Percentiles rank a stretch among this genome's conserved stretches.
Conservation (phyloP, 2,113 vertebrate genomes). For the Labrus mixtus region DNA sequence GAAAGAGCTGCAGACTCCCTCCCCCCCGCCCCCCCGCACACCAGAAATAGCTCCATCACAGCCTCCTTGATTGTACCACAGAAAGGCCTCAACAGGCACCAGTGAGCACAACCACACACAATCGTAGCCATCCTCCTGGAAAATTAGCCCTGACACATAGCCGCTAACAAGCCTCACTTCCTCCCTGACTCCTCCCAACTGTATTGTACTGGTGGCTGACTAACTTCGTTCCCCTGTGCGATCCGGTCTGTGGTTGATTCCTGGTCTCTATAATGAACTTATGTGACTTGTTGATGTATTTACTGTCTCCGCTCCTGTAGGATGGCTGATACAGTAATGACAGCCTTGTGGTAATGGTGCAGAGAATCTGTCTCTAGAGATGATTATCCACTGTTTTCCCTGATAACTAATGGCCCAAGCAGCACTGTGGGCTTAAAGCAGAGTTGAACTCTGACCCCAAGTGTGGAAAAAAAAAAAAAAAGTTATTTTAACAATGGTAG, state of each 20-base stretch:
- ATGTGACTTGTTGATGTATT: slow-evolving; percentile 45
- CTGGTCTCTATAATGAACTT: slow-evolving; percentile 60
- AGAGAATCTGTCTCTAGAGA: slow-evolving; percentile 23
- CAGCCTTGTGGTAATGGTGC: slow-evolving; percentile 20
- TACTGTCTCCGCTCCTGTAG: slow-evolving; percentile 10
- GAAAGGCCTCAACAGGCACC: slow-evolving; percentile 47
- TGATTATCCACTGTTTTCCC: slow-evolving; percentile 19
- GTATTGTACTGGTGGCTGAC: slow-evolving; percentile 14
- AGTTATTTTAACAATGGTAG: neutral
- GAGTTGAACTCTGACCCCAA: slow-evolving; percentile 11
- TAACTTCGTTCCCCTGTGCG: slow-evolving; percentile 46
- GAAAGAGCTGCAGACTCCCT: slow-evolving; percentile 58
- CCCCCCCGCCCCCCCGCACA: slow-evolving; percentile 19
- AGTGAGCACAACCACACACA: slow-evolving; percentile 46
- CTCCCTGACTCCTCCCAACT: slow-evolving; percentile 19
- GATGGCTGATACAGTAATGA: slow-evolving; percentile 10
- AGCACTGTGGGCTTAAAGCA: neutral
- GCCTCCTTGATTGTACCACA: slow-evolving; percentile 45
- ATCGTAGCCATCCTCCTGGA: slow-evolving; percentile 36
- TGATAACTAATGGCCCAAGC: slow-evolving; percentile 9
- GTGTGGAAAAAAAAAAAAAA: neutral
- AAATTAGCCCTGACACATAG: slow-evolving; percentile 55
- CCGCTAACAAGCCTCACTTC: slow-evolving; percentile 53
- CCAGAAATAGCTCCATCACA: slow-evolving; percentile 68
- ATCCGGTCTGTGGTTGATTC: slow-evolving; percentile 43